These are phyloP conservation scores for Clarias platycephalus DNA, from an alignment of 2,797 vertebrate genomes.

Conservation along the genomic window DNA sequence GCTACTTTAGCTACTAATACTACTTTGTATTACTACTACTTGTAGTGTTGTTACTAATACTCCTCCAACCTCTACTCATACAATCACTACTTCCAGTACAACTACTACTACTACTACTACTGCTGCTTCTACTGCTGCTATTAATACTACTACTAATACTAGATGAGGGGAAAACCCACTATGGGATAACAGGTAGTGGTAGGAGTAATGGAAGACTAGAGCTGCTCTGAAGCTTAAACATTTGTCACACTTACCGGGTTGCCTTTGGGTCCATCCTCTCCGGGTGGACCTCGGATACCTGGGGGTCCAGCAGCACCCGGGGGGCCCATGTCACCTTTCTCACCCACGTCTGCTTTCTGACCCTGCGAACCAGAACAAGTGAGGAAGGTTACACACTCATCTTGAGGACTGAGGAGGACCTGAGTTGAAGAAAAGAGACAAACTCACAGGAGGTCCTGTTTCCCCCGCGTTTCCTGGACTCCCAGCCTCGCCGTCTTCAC, in stretches of 20 bases:
- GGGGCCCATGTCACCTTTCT: constrained; percentile 85
- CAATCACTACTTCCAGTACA: background rate
- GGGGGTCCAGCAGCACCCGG: constrained; percentile 84
- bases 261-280: constrained; percentile 91
- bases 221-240: background rate
- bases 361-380: constrained; percentile 69
- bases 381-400: background rate
- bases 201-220: background rate
- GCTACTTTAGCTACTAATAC: too few relatives aligned
- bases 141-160: background rate
- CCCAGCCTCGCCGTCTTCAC: constrained; percentile 86
- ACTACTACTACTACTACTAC: background rate
- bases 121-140: background rate
- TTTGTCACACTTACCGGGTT: constrained; percentile 72
- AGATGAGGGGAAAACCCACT: background rate
- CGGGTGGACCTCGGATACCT: constrained; percentile 83
- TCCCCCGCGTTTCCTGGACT: constrained; percentile 80
- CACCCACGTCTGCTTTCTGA: constrained; percentile 82
- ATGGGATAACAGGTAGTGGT: background rate
- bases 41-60: background rate
- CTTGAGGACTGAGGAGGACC: background rate
- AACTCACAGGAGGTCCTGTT: constrained; percentile 77
- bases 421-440: background rate
- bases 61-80: background rate
- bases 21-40: too few relatives aligned